Evolutionary conservation across 2,113 vertebrate genomes (phyloP).

Genomic region (Nothoprocta perdicaria): DNA sequence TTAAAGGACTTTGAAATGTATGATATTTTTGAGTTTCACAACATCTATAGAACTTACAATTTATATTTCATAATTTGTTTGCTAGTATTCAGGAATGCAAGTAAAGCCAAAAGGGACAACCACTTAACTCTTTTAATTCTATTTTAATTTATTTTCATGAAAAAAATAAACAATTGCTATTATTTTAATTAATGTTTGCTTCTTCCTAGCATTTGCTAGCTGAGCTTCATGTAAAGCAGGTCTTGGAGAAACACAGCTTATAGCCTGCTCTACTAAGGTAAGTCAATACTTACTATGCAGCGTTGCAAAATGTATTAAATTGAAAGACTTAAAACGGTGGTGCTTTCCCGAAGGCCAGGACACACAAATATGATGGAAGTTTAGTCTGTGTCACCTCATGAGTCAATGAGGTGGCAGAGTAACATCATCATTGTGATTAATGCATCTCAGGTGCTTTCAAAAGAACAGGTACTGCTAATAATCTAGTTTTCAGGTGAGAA

Average conservation of each 20-base stretch:
- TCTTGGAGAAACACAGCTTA: fast-evolving
- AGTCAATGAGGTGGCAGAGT: background rate
- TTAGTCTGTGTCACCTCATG: background rate
- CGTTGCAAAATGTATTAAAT: background rate
- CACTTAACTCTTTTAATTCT: background rate
- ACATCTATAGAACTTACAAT: background rate
- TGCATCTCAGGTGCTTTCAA: background rate
- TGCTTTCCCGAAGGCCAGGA: background rate
- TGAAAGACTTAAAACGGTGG: background rate
- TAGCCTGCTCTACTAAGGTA: background rate
- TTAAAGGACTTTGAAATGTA: background rate
- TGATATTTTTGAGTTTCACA: fast-evolving
- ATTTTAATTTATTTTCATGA: too few relatives aligned
- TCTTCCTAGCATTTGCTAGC: fast-evolving
- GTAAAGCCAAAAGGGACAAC: background rate
- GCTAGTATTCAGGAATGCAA: background rate
- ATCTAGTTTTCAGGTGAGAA: background rate
- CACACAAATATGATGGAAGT: background rate
- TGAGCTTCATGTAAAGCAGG: fast-evolving
- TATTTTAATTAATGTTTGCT: background rate
- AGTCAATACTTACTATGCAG: background rate
- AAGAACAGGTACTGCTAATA: background rate
- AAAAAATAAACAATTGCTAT: too few relatives aligned
- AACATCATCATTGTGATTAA: background rate
- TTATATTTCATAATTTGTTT: fast-evolving